phyloP scores from a whole-genome alignment of 2,113 vertebrate species.

The Ochotona curzoniae region DNA sequence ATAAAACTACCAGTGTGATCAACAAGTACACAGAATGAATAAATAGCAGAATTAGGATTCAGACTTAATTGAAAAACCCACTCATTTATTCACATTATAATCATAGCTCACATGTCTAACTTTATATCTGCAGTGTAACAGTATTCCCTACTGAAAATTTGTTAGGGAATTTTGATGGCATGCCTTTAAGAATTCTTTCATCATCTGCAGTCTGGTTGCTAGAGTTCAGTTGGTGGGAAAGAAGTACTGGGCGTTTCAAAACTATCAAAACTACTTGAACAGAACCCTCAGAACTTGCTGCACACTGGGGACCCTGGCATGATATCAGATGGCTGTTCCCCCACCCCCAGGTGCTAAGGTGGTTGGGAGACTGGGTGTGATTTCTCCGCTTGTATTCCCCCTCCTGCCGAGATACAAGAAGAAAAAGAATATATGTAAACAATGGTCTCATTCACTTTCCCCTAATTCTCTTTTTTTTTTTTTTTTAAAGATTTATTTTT shows the following conservation, averaged over 20 bases:
- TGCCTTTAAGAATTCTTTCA: conserved; percentile 37
- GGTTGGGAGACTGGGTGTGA: too few species aligned
- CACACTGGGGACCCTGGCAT: too few species aligned
- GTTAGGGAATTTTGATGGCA: conserved; percentile 51
- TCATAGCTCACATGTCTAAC: conserved; percentile 25
- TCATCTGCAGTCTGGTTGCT: conserved; percentile 28
- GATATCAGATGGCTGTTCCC: too few species aligned
- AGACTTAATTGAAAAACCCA: neutral
- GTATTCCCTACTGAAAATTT: conserved; percentile 46
- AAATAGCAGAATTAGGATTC: conserved; percentile 21
- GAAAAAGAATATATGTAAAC: too few species aligned
- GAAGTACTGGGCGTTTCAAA: neutral
- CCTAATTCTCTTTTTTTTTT: too few species aligned
- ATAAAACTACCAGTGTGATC: neutral
- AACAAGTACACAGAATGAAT: conserved; percentile 33
- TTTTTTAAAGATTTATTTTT: too few species aligned
- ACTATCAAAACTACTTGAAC: too few species aligned
- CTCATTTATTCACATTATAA: neutral
- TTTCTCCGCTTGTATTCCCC: too few species aligned
- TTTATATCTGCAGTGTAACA: conserved; percentile 7
- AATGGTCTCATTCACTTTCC: too few species aligned
- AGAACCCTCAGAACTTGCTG: too few species aligned
- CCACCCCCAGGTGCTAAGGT: too few species aligned
- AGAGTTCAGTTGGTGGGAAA: conserved; percentile 39
- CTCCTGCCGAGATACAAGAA: too few species aligned